Evolutionary conservation across 2,888 invertebrate species (phyloP), one percentile per base, ranked within the genome.

Genomic region (Phyllotreta cruciferae): DNA sequence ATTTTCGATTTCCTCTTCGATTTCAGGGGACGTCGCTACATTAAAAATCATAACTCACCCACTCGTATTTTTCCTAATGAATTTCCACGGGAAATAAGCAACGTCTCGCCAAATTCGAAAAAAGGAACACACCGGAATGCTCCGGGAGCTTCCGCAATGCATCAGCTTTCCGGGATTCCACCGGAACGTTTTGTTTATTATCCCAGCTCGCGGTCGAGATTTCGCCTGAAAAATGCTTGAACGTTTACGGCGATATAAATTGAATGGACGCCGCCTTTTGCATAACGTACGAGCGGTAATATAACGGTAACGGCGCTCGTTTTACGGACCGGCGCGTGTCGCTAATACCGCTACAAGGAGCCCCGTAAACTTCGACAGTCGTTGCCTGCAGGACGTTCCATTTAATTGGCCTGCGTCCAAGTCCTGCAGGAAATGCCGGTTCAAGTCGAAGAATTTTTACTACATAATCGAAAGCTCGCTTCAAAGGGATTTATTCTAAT

Each of bases 251-350:
- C 66, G 62, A 66, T 52, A 60, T 71, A 70, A 71, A 71, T 69
- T 63, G 67, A 70, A 70, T 71, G 66, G 66, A 66, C 67, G 68
- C 63, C 61, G 57, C 52, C 54, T 62, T 66, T 63, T 56, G 57
- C 64, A 66, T 68, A 66, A 68, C 61, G 56, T 68, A 64, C 62
- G 56, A 70, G 62, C 44, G 69, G 66, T 67, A 24, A 24, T 24
- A 66, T 74, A 74, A 76, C 72, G 74, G 73, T 75, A 75, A 75
- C 75, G 73, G 73, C 68, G 66, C 69, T 74, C 74, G 72, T 74
- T 74, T 76, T 71, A 74, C 73, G 71, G 72, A 66, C 70, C 70
- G 68, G 68, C 71, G 72, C 72, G 70, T 71, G 66, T 69, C 69
- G 65, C 70, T 75, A 75, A 75, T 74, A 71, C 72, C 68, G 66